These are phyloP conservation scores for Centroberyx gerrardi DNA, from an alignment of 2,797 vertebrate genomes.

Conservation along the genomic window DNA sequence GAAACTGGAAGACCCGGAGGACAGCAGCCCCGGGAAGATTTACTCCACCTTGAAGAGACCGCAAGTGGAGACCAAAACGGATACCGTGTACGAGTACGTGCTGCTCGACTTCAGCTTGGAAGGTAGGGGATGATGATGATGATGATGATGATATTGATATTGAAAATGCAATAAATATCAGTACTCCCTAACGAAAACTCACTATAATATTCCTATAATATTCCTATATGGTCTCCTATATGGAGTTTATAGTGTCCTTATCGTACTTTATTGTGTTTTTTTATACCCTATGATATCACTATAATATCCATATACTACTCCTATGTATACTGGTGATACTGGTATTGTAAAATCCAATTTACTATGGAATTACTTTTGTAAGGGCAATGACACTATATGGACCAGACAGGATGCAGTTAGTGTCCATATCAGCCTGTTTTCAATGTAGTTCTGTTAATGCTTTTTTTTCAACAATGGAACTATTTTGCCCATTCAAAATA, in stretches of 20 bases:
- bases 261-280: too few species aligned
- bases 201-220: too few species aligned
- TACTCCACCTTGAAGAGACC: conserved; percentile 97
- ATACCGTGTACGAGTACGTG: conserved; percentile 93
- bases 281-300: too few species aligned
- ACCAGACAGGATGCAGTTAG: neutral
- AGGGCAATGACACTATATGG: neutral
- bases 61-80: conserved; percentile 95
- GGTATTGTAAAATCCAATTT: neutral
- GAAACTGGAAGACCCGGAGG: conserved; percentile 96
- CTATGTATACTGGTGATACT: neutral
- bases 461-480: neutral
- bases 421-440: neutral
- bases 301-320: conserved; percentile 4
- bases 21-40: conserved; percentile 98
- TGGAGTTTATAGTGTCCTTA: too few species aligned
- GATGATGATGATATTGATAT: too few species aligned
- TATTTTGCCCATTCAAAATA: neutral
- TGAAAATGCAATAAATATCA: too few species aligned
- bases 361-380: too few species aligned
- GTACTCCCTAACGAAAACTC: too few species aligned
- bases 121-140: conserved; percentile 82
- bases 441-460: neutral
- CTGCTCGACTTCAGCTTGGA: conserved; percentile 97
- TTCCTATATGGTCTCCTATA: too few species aligned